A percentile compares a stretch with the other conserved stretches of the same genome.
Conservation (phyloP, 2,113 vertebrate genomes). For the Microtus oregoni region DNA sequence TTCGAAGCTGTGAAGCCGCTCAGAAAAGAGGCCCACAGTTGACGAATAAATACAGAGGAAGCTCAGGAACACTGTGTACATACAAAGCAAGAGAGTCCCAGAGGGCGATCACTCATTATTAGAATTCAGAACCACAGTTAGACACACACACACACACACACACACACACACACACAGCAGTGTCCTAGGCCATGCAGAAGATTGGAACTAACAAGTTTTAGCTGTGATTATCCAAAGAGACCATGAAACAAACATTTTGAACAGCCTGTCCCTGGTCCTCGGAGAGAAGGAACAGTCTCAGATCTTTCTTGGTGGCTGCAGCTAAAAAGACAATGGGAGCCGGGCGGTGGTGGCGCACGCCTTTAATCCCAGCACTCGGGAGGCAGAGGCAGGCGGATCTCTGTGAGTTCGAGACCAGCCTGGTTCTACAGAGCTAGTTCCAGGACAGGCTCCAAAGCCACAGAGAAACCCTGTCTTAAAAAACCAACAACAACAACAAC, state of each 20-base stretch:
- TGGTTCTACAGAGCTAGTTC: no score
- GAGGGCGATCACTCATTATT: conserved; percentile 14
- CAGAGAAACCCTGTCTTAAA: no score
- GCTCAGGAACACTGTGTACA: neutral
- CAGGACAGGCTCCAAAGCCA: no score
- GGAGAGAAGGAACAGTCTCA: conserved; percentile 51
- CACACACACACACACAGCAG: neutral
- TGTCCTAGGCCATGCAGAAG: conserved; percentile 48
- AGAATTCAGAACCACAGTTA: conserved; percentile 54
- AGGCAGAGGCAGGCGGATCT: no score
- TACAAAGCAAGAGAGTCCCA: conserved; percentile 32
- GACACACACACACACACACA: neutral
- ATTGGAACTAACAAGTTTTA: conserved; percentile 46
- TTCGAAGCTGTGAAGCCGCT: conserved; percentile 33
- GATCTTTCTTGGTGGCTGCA: conserved; percentile 22
- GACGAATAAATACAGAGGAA: conserved; percentile 28
- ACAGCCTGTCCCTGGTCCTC: conserved; percentile 64
- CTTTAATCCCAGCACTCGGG: no score
- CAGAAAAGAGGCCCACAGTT: neutral
- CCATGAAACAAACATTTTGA: conserved; percentile 60
- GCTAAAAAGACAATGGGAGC: no score
- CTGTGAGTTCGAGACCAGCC: no score
- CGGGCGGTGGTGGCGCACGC: no score
- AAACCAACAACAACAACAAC: no score
- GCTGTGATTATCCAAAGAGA: conserved; percentile 19